phyloP scores from a whole-genome alignment of 2,888 invertebrate species.

The Campoplex nolae region DNA sequence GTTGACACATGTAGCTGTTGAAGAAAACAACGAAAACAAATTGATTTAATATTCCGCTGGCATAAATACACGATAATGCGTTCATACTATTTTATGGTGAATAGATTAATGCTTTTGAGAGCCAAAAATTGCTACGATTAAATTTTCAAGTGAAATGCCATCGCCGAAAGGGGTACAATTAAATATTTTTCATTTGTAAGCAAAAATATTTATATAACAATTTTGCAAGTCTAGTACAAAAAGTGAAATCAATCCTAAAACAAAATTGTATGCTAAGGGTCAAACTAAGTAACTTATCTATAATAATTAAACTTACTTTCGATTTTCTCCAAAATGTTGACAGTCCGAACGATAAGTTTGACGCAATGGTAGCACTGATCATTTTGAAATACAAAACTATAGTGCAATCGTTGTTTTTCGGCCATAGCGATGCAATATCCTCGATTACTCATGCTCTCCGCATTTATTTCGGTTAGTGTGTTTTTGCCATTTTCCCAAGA shows the following conservation, averaged over 20 bases:
- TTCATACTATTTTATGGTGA: too few species aligned
- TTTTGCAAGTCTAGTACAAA: too few species aligned
- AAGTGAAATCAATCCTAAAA: too few species aligned
- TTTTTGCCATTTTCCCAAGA: conserved; percentile 95
- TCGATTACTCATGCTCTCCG: conserved; percentile 90
- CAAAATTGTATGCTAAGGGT: too few species aligned
- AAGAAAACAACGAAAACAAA: conserved; percentile 67
- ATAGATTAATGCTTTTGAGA: too few species aligned
- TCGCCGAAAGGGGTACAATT: too few species aligned
- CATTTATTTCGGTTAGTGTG: conserved; percentile 93
- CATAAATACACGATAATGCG: too few species aligned
- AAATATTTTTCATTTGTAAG: too few species aligned
- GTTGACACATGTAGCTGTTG: conserved; percentile 90
- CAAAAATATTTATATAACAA: too few species aligned
- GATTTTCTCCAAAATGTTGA: conserved; percentile 95
- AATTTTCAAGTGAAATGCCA: too few species aligned
- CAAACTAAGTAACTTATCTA: background rate
- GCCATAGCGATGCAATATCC: conserved; percentile 91
- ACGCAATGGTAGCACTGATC: conserved; percentile 93
- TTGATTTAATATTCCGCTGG: background rate
- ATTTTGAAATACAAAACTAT: conserved; percentile 92
- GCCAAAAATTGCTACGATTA: too few species aligned
- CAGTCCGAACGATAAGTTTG: conserved; percentile 92
- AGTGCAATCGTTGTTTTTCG: conserved; percentile 92
- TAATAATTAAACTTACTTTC: conserved; percentile 87